Evolutionary conservation across 1,140 invertebrate genomes (phyloP).

Genomic region (Scaptomyza graminum): DNA sequence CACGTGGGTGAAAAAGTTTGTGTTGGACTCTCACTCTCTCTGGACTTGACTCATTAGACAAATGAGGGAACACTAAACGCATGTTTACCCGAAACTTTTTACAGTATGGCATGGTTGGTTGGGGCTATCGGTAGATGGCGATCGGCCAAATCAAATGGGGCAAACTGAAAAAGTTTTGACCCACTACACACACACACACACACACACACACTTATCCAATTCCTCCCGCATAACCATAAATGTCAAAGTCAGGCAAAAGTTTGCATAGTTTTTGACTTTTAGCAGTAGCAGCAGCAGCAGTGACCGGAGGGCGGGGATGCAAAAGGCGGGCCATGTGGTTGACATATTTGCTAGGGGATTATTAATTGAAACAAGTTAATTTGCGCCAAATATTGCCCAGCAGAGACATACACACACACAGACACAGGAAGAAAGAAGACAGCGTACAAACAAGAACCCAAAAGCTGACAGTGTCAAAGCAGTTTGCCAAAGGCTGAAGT

Average conservation of each 20-base stretch:
- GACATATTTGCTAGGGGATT: slow-evolving; percentile 83
- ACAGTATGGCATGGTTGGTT: slow-evolving; percentile 26
- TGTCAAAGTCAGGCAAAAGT: slow-evolving; percentile 81
- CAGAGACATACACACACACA: slow-evolving; percentile 31
- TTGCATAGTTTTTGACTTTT: slow-evolving; percentile 82
- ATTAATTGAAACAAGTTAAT: slow-evolving; percentile 84
- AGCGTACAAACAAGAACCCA: not conserved
- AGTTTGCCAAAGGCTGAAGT: slow-evolving; percentile 58
- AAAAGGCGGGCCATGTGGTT: slow-evolving; percentile 61
- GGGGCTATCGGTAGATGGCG: slow-evolving; percentile 17
- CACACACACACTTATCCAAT: not conserved
- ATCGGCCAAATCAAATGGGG: slow-evolving; percentile 66
- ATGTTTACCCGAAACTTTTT: slow-evolving; percentile 63
- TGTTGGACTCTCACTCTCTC: not conserved
- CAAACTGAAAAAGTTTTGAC: slow-evolving; percentile 60
- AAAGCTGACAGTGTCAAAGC: slow-evolving; percentile 61
- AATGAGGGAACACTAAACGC: slow-evolving; percentile 75
- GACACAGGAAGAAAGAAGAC: not conserved
- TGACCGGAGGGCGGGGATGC: not conserved
- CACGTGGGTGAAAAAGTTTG: slow-evolving; percentile 51
- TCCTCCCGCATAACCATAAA: slow-evolving; percentile 74
- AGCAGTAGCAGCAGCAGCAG: slow-evolving; percentile 39
- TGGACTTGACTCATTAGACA: slow-evolving; percentile 76
- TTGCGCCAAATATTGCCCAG: slow-evolving; percentile 71
- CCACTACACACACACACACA: not conserved